These are phyloP conservation scores for Seira ritae DNA, from an alignment of 2,888 invertebrate genomes.

Conservation along the genomic window DNA sequence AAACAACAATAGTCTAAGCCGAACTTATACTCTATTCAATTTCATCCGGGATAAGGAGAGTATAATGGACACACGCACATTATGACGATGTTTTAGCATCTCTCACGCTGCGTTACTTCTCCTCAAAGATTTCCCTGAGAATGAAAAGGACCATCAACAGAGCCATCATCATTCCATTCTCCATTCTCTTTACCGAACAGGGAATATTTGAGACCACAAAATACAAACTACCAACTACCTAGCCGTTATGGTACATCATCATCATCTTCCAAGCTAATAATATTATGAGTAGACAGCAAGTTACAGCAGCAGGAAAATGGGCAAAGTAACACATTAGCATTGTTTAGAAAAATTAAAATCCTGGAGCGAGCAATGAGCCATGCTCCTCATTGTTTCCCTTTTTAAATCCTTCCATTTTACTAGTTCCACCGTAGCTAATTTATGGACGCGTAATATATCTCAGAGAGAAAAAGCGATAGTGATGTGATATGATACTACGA, in stretches of 20 bases:
- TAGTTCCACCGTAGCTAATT: background rate
- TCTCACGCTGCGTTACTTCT: slow-evolving; percentile 41
- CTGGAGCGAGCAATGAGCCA: background rate
- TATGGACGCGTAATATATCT: background rate
- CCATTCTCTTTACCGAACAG: slow-evolving; percentile 6
- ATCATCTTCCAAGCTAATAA: slow-evolving; percentile 19
- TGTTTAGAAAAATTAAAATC: background rate
- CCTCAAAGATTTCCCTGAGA: background rate
- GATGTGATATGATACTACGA: too few relatives aligned
- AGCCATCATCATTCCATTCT: slow-evolving; percentile 1
- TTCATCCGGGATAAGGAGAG: background rate
- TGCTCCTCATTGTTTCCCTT: too few relatives aligned
- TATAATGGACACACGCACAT: slow-evolving; percentile 56
- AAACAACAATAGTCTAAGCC: slow-evolving; percentile 36
- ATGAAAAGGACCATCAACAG: slow-evolving; percentile 24
- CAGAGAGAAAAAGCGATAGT: too few relatives aligned
- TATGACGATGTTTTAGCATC: slow-evolving; percentile 30
- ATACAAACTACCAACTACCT: too few relatives aligned
- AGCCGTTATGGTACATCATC: background rate
- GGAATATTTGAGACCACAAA: background rate
- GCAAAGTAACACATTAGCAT: background rate
- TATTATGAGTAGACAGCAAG: slow-evolving; percentile 4
- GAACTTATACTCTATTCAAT: slow-evolving; percentile 17
- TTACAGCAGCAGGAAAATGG: slow-evolving; percentile 1
- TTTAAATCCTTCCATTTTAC: background rate